phyloP scores from a whole-genome alignment of 2,888 invertebrate species.

The Tholera decimalis region DNA sequence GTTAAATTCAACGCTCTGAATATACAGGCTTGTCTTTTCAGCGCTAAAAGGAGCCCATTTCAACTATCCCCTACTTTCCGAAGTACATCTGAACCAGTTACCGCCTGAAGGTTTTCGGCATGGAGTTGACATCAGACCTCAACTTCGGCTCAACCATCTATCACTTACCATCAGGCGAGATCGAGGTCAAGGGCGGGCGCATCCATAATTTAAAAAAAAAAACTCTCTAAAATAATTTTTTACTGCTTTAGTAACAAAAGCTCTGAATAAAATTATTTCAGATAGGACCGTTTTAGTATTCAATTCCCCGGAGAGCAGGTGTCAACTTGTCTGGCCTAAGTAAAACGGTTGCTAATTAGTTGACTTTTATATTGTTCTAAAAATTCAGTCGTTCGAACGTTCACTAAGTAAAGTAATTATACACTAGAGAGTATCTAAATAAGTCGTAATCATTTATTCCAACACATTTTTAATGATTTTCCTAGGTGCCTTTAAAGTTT shows the following conservation, averaged over 20 bases:
- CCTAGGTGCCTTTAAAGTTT: neutral
- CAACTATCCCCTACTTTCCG: too few species aligned
- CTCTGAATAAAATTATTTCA: slow-evolving; percentile 34
- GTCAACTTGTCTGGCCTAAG: slow-evolving; percentile 59
- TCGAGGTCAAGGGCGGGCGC: too few species aligned
- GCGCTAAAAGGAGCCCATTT: too few species aligned
- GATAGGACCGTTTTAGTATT: slow-evolving; percentile 30
- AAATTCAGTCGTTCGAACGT: slow-evolving; percentile 27
- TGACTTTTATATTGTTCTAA: slow-evolving; percentile 33
- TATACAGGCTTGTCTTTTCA: too few species aligned
- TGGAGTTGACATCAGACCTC: too few species aligned
- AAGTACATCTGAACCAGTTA: too few species aligned
- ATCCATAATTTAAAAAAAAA: too few species aligned
- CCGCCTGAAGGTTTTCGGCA: too few species aligned
- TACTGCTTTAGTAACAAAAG: slow-evolving; percentile 4
- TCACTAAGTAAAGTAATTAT: slow-evolving; percentile 16
- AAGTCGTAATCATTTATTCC: slow-evolving; percentile 7
- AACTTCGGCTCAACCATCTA: too few species aligned
- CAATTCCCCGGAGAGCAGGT: slow-evolving; percentile 38
- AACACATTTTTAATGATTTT: slow-evolving; percentile 7
- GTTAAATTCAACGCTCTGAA: too few species aligned
- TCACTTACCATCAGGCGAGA: too few species aligned
- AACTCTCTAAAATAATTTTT: slow-evolving; percentile 22
- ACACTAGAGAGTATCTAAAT: slow-evolving; percentile 15
- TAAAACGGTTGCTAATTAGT: slow-evolving; percentile 55